Evolutionary conservation across 1,140 invertebrate genomes (phyloP).

Genomic region (Brachionus sp.): DNA sequence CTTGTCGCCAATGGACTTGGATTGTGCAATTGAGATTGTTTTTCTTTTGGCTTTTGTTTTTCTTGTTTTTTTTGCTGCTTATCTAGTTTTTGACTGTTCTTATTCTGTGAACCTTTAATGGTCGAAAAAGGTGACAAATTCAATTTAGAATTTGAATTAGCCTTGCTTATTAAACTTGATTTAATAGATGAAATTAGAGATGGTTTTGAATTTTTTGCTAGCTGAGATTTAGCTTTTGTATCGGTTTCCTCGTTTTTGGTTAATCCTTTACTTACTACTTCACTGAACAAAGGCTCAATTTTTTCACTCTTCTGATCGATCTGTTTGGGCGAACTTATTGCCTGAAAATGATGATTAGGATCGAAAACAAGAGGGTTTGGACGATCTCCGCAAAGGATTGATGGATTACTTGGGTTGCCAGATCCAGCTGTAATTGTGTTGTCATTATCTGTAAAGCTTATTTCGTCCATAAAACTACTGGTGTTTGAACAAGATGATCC

Average conservation of each 20-base stretch:
- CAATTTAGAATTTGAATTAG: constrained; percentile 27
- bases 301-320: neutral
- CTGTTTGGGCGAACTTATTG: neutral
- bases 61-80: constrained; percentile 29
- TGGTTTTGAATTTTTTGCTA: constrained; percentile 5
- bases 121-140: constrained; percentile 30
- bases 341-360: constrained; percentile 30
- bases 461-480: neutral
- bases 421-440: constrained; percentile 17
- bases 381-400: neutral
- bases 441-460: constrained; percentile 10
- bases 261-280: neutral
- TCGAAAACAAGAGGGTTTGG: neutral
- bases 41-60: constrained; percentile 9
- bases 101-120: neutral
- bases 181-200: constrained; percentile 19
- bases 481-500: neutral
- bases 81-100: constrained; percentile 24
- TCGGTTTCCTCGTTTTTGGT: neutral
- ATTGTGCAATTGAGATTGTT: neutral
- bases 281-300: constrained; percentile 13
- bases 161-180: constrained; percentile 29
- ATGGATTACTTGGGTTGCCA: neutral
- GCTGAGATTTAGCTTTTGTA: neutral
- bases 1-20: constrained; percentile 35